Evolutionary conservation across 2,113 vertebrate genomes (phyloP).

Genomic region (Acrocephalus arundinaceus): DNA sequence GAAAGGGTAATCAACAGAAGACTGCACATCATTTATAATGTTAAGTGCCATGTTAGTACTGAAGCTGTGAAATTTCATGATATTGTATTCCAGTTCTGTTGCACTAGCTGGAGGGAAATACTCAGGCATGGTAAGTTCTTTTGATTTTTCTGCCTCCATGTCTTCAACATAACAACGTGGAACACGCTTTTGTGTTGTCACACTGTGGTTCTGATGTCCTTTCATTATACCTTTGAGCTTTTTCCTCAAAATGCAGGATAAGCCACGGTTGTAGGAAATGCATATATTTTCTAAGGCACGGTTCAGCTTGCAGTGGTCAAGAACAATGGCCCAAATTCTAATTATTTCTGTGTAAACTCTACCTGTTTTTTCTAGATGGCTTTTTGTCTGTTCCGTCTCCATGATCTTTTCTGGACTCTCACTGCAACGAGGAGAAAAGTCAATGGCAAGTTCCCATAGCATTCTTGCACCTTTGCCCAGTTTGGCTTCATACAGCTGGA

Average conservation of each 20-base stretch:
- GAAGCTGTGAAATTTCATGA: conserved; percentile 86
- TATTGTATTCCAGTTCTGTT: conserved; percentile 78
- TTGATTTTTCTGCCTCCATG: conserved; percentile 32
- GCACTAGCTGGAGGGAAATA: conserved; percentile 81
- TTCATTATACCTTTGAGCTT: conserved; percentile 78
- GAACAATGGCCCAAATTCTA: conserved; percentile 82
- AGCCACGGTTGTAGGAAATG: conserved; percentile 76
- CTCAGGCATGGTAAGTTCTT: conserved; percentile 42
- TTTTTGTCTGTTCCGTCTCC: conserved; percentile 33
- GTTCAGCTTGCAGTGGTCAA: conserved; percentile 77
- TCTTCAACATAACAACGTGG: conserved; percentile 79
- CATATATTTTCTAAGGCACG: conserved; percentile 72
- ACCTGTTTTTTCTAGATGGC: conserved; percentile 52
- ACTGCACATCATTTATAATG: conserved; percentile 74
- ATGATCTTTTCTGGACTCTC: conserved; percentile 78
- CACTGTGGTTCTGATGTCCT: conserved; percentile 20
- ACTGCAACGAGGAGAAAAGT: conserved; percentile 83
- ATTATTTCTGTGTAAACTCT: conserved; percentile 82
- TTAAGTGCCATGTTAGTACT: conserved; percentile 82
- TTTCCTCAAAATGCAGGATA: conserved; percentile 77
- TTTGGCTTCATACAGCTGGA: conserved; percentile 81
- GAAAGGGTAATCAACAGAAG: conserved; percentile 80
- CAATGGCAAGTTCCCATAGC: conserved; percentile 82
- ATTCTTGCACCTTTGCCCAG: conserved; percentile 79
- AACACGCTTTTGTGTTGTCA: conserved; percentile 65